Percentiles rank a stretch among this genome's conserved stretches.
Evolutionary conservation across 2,888 invertebrate genomes (phyloP).

Genomic region (Epinotia ramella): DNA sequence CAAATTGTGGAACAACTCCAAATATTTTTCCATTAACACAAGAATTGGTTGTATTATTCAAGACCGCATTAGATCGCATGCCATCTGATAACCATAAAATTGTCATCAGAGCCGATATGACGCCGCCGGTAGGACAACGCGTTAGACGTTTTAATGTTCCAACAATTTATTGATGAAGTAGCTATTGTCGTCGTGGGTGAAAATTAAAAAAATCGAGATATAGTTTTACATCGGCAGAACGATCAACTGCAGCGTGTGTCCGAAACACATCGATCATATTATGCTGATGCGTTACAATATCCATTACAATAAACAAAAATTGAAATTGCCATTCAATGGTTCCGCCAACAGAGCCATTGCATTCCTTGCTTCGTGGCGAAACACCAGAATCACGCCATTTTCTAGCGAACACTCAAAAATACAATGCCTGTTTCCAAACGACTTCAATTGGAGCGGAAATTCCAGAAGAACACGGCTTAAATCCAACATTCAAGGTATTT

Average conservation of each 20-base stretch:
- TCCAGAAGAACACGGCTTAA: no score
- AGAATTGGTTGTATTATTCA: constrained; percentile 51
- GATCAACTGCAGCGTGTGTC: not conserved
- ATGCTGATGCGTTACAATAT: constrained; percentile 30
- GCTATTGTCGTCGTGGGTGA: constrained; percentile 53
- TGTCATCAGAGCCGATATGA: constrained; percentile 42
- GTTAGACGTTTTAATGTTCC: constrained; percentile 46
- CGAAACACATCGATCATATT: not conserved
- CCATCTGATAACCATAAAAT: constrained; percentile 55
- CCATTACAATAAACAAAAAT: no score
- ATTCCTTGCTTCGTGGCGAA: no score
- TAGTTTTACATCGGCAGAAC: constrained; percentile 29
- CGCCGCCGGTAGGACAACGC: constrained; percentile 42
- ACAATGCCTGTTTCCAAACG: no score
- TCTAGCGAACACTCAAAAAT: no score
- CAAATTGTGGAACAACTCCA: constrained; percentile 53
- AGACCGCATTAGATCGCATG: constrained; percentile 49
- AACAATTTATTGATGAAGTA: constrained; percentile 55
- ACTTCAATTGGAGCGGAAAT: no score
- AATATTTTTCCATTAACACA: constrained; percentile 52
- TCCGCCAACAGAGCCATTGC: no score
- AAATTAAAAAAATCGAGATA: constrained; percentile 46
- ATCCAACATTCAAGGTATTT: no score
- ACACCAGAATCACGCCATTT: no score
- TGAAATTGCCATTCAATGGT: no score